A percentile compares a stretch with the other conserved stretches of the same genome.
Conservation (phyloP, 2,113 vertebrate species). For the Sitta europaea region DNA sequence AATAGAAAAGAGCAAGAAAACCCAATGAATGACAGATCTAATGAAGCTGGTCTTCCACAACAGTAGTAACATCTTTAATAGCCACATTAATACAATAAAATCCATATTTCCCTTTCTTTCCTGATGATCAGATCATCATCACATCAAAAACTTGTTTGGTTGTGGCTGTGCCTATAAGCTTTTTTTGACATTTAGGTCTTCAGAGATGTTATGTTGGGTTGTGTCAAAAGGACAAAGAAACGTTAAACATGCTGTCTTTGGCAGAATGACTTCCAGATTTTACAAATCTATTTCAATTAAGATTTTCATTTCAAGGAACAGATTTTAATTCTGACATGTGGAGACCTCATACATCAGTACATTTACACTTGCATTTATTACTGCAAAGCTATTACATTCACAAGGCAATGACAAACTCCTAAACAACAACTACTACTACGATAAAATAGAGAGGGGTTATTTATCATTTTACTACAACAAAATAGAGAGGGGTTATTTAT, state of each 20-base stretch:
- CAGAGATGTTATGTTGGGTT: background rate
- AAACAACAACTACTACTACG: background rate
- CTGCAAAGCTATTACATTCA: accelerated
- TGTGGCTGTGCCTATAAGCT: background rate
- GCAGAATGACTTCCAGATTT: background rate
- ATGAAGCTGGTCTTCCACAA: background rate
- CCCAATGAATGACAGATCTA: background rate
- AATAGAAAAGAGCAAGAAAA: background rate
- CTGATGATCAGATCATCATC: background rate
- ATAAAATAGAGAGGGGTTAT: background rate
- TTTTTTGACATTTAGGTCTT: background rate
- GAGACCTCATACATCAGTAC: background rate
- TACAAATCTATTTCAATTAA: background rate
- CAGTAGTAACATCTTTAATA: background rate
- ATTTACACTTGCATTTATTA: background rate
- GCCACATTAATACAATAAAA: background rate
- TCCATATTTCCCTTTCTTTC: background rate
- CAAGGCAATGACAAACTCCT: background rate
- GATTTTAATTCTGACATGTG: background rate
- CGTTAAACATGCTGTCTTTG: background rate
- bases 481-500: background rate
- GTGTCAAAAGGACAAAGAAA: constrained; percentile 7
- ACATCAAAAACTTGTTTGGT: background rate
- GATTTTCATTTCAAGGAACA: background rate
- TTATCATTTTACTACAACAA: too few relatives aligned